These are phyloP conservation scores for Ptilonorhynchus violaceus DNA, from an alignment of 2,113 vertebrate genomes.

Conservation along the genomic window DNA sequence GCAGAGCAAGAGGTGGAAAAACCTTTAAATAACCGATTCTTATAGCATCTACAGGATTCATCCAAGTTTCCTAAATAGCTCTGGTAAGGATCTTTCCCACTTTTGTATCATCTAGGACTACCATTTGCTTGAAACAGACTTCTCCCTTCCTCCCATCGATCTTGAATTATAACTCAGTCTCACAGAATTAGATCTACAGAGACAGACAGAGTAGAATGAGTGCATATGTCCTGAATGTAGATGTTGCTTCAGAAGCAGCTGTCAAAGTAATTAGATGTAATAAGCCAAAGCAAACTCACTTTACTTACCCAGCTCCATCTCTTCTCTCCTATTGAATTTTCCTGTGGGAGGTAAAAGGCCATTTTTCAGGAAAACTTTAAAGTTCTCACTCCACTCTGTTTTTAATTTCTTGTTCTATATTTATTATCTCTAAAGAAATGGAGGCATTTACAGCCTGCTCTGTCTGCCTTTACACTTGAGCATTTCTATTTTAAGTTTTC, in stretches of 20 bases:
- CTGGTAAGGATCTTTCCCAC: background rate
- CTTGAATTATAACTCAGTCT: slow-evolving; percentile 14
- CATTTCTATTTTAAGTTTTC: slow-evolving; percentile 20
- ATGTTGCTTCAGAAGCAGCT: slow-evolving; percentile 22
- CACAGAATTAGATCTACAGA: slow-evolving; percentile 29
- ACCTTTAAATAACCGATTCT: background rate
- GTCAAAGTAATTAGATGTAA: slow-evolving; percentile 49
- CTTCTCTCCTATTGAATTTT: background rate
- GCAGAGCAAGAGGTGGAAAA: background rate
- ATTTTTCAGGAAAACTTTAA: background rate
- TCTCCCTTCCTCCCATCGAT: background rate
- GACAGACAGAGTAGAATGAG: background rate
- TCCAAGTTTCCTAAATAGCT: background rate
- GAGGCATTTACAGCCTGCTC: background rate
- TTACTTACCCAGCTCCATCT: background rate
- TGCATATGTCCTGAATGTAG: background rate
- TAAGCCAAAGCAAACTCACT: slow-evolving; percentile 13
- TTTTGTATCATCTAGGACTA: background rate
- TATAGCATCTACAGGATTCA: background rate
- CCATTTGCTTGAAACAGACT: background rate
- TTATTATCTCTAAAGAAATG: background rate
- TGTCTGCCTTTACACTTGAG: background rate
- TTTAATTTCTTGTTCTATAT: background rate
- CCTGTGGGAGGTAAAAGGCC: background rate
- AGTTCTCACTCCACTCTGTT: background rate